Base-by-base conservation (phyloP, 1,140 invertebrate genomes). In the Drosophila burlai region DNA sequence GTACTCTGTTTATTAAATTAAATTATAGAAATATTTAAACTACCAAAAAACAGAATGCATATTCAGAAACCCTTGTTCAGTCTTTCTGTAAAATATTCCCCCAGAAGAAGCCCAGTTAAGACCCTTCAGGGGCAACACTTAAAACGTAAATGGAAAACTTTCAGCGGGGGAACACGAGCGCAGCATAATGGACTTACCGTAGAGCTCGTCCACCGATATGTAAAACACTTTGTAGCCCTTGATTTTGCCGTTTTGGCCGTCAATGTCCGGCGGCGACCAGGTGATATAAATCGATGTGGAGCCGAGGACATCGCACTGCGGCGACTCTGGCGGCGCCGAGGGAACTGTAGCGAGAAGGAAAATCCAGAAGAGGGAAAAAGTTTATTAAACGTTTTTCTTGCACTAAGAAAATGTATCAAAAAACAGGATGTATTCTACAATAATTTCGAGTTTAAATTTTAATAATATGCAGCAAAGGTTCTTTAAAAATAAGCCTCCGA, bases 161-260 rank as follows among this genome's bases (percentile, higher is more conserved):
- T 59, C n/a, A 4, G 21, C 5, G 8, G 10, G 16, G 4, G 8
- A 21, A 40, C 15, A 55, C 8, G 15, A 7, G 5, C 24, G 5
- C 24, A 2, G 43, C 26, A 57, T 46, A 60, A 71, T 29, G 16
- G 58, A 94, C 94, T 93, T 94, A 96, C 95, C 95, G 93, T 95
- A 95, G 94, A 95, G 95, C 92, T 96, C 95, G 62, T 95, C 95
- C 55, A 95, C 94, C 38, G 95, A 95, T 72, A 95, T 95, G 92
- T 96, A 97, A 71, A 96, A 96, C 46, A 98, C 95, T 93, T 97
- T 97, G 94, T 98, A 98, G 9, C 97, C 97, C 90, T 97, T 96
- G 52, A 98, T 95, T 47, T 97, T 95, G 9, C 98, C 98, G 93
- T 98, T 97, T 61, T 97, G 94, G 9, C 96, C 97, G 57, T 97